Base-by-base conservation (phyloP, 2,888 invertebrate genomes). In the Mythimna vitellina region DNA sequence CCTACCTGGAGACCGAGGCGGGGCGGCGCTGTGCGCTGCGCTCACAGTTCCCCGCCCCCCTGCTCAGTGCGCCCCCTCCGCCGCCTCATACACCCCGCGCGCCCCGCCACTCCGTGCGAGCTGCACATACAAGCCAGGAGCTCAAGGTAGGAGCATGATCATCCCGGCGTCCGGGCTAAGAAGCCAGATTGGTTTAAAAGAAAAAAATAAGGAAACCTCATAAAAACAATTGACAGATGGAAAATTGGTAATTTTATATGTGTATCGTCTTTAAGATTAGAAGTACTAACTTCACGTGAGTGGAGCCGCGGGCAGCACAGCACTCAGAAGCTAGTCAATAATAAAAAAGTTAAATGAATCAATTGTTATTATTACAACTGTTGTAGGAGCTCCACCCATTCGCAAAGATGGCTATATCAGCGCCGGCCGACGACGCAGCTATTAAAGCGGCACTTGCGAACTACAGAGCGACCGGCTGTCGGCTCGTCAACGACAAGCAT, bases 401-500 rank as follows among this genome's bases (percentile, higher is more conserved):
- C 90, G 95, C 98, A 0, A 95, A 96, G 38, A 95, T 97, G 75
- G 98, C 98, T 86, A 96, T 99, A 56, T 97, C 97, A 0, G 93
- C 97, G 20, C 93, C 97, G 1, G 95, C 97, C 6, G 97, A 98
- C 78, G 97, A 97, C 74, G 94, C 96, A 0, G 97, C 97, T 1
- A 95, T 98, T 51, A 97, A 98, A 92, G 97, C 97, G 0, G 89
- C 98, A 70, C 93, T 99, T 14, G 98, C 99, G 0, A 97, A 98
- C 93, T 99, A 98, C 93, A 96, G 99, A 51, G 98, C 99, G 0
- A 97, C 97, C 76, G 99, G 99, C 0, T 98, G 98, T 17, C 96
- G 97, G 8, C 95, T 97, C 74, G 92, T 83, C 35, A 78, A 81
- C 46, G 86, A 88, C 61, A 86, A 85, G 54, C 95, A 95, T 70